These are phyloP conservation scores for Teleogryllus oceanicus DNA, from an alignment of 2,888 invertebrate species.

Conservation along the genomic window DNA sequence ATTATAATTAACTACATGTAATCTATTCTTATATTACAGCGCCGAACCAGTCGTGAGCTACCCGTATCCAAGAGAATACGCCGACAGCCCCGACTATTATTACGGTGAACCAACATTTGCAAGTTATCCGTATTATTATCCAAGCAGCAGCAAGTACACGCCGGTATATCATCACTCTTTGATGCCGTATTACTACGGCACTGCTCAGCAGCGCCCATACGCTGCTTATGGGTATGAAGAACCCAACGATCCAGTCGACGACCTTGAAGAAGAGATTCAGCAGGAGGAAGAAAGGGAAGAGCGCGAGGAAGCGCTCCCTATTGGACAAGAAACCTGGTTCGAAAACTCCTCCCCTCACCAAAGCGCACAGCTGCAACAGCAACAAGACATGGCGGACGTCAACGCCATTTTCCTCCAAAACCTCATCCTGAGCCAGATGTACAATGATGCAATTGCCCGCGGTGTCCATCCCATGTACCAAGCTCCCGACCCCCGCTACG, in stretches of 20 bases:
- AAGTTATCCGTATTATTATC: constrained; percentile 43
- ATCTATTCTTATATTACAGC: constrained; percentile 46
- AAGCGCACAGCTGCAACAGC: constrained; percentile 11
- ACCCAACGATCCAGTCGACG: constrained; percentile 51
- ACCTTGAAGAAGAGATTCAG: constrained; percentile 58
- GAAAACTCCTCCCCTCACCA: constrained; percentile 49
- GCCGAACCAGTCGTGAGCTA: constrained; percentile 47
- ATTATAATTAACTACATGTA: too few species aligned
- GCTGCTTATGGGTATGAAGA: constrained; percentile 50
- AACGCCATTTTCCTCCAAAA: constrained; percentile 66
- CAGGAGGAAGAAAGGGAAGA: constrained; percentile 60
- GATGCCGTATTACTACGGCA: constrained; percentile 50
- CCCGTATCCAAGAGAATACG: constrained; percentile 54
- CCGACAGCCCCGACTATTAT: constrained; percentile 54
- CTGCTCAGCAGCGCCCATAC: constrained; percentile 46
- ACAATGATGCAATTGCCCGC: constrained; percentile 51
- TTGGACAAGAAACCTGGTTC: constrained; percentile 65
- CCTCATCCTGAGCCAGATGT: constrained; percentile 63
- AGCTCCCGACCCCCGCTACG: constrained; percentile 1
- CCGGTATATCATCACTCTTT: constrained; percentile 46
- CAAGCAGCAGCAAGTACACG: constrained; percentile 51
- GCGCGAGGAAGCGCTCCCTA: constrained; percentile 55
- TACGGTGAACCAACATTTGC: constrained; percentile 47
- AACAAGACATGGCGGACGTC: constrained; percentile 46
- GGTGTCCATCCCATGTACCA: neutral